These are phyloP conservation scores for Girardinichthys multiradiatus DNA, from an alignment of 2,113 vertebrate genomes.

Conservation along the genomic window DNA sequence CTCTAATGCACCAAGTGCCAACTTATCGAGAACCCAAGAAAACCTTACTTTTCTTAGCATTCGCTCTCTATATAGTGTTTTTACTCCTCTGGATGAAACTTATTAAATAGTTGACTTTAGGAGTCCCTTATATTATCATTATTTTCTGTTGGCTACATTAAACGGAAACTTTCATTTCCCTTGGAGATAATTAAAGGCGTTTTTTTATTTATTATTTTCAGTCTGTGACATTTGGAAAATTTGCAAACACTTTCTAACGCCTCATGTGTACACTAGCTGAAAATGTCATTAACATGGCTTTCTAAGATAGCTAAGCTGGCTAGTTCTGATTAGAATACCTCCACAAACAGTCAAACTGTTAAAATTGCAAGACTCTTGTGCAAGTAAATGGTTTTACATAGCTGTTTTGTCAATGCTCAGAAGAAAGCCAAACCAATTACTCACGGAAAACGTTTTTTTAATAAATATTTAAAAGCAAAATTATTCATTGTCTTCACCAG, in stretches of 20 bases:
- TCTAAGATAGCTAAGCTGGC: background rate
- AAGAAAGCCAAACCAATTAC: background rate
- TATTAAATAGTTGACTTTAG: background rate
- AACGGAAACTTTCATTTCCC: background rate
- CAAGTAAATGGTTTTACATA: background rate
- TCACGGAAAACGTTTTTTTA: background rate
- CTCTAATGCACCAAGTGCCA: constrained; percentile 1
- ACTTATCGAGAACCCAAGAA: too few species aligned
- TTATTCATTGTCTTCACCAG: background rate
- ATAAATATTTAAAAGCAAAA: background rate
- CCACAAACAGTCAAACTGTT: background rate
- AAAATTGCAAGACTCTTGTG: too few species aligned
- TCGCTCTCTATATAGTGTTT: background rate
- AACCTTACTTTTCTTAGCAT: background rate
- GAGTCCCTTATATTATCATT: background rate
- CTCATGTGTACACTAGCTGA: background rate
- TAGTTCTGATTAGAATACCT: background rate
- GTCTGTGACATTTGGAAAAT: background rate
- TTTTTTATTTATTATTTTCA: background rate
- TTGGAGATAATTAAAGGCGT: background rate
- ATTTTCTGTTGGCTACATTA: background rate
- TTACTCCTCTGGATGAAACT: background rate
- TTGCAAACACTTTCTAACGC: background rate
- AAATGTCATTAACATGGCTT: background rate
- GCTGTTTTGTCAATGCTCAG: background rate